phyloP scores from a whole-genome alignment of 1,140 invertebrate species.

The Elymnias hypermnestra region DNA sequence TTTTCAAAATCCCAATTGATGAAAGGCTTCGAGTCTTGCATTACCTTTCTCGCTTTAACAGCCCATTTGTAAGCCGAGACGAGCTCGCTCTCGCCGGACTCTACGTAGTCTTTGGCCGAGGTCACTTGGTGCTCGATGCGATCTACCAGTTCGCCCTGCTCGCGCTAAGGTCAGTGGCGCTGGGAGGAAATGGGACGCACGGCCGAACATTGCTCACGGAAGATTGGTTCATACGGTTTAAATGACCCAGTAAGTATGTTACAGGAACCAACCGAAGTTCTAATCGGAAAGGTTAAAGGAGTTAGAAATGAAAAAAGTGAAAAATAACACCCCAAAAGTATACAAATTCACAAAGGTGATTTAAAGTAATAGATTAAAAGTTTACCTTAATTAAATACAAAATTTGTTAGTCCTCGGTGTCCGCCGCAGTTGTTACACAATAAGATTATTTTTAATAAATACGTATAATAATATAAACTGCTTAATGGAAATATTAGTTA shows the following conservation, averaged over 20 bases:
- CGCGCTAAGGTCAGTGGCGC: constrained; percentile 59
- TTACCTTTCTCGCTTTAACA: constrained; percentile 94
- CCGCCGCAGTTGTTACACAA: constrained; percentile 44
- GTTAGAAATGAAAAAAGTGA: constrained; percentile 33
- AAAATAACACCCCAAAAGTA: constrained; percentile 13
- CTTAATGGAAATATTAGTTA: constrained; percentile 35
- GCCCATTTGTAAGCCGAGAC: constrained; percentile 88
- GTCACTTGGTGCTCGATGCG: constrained; percentile 94
- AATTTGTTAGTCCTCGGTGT: constrained; percentile 23
- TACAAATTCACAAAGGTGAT: constrained; percentile 31
- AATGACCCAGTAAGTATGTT: constrained; percentile 39
- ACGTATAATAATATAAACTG: constrained; percentile 15
- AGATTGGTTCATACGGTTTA: constrained; percentile 56
- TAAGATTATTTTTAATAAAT: constrained; percentile 29
- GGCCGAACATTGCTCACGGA: constrained; percentile 29
- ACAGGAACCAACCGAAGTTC: constrained; percentile 43
- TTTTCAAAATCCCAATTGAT: too few species aligned
- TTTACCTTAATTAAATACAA: constrained; percentile 25
- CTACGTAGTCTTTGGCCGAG: constrained; percentile 87
- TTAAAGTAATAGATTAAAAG: constrained; percentile 25
- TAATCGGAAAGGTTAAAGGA: constrained; percentile 35
- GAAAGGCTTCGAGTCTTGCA: neutral
- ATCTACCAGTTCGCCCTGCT: constrained; percentile 94
- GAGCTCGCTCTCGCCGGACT: constrained; percentile 86
- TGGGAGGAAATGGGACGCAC: constrained; percentile 47